Base-by-base conservation (phyloP, 2,113 vertebrate genomes). In the Brachirus orientalis region DNA sequence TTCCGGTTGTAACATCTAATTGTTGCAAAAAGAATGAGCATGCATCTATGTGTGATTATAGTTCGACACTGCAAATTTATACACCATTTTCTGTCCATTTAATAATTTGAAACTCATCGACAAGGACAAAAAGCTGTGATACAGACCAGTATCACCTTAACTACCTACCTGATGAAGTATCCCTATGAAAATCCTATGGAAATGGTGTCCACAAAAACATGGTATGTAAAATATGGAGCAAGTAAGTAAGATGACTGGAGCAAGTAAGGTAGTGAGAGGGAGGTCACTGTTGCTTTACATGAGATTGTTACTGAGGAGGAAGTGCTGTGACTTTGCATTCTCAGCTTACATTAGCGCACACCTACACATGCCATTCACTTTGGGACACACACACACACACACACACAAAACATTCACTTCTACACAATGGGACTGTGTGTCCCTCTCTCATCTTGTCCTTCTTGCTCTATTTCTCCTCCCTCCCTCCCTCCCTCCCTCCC, bases 261-360 rank as follows among this genome's bases (percentile, higher is more conserved):
- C 40, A 52, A 18, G 78, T 65, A 57, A 75, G 36, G 51, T 35
- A 50, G 7, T 53, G 35, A 72, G 28, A 28, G 28, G 28, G 13
- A 80, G 78, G 65, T 73, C 65, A 46, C 13, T 0, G 6, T 36
- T 0, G 68, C 74, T 52, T 65, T 53, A 43, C 57, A 44, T 65
- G 77, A 77, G 41, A 73, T 52, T 81, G 57, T 63, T 51, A 40
- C 44, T 28, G 52, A 67, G 62, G n/a, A 82, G 28, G 56, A 81
- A 53, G 37, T 44, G 73, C 43, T 74, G 83, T 80, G 72, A 81
- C 77, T 88, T 77, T 66, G 72, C 79, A 77, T 81, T 79, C 60
- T 58, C n/a, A 7, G 54, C 50, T 80, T 44, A 67, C 69, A 83
- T 80, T 76, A 77, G 74, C 45, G 17, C 43, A 53, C 72, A 69